Evolutionary conservation across 2,797 vertebrate species (phyloP).

Genomic region (Scolopax bukidnonensis): DNA sequence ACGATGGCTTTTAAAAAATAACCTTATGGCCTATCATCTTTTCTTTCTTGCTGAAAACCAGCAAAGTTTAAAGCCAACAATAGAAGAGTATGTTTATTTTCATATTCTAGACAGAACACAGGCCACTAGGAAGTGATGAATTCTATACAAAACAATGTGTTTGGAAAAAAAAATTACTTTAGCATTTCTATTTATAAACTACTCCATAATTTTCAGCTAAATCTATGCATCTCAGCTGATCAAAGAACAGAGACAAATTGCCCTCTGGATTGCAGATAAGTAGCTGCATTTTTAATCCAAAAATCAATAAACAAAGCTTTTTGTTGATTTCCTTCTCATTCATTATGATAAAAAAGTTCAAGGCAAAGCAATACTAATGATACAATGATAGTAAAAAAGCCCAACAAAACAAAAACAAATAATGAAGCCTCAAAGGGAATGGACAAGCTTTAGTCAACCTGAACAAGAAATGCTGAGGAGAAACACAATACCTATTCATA

Average conservation of each 20-base stretch:
- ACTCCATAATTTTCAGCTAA: neutral
- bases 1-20: neutral
- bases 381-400: neutral
- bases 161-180: neutral
- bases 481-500: slow-evolving; percentile 16
- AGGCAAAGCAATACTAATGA: neutral
- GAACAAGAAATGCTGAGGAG: slow-evolving; percentile 3
- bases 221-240: neutral
- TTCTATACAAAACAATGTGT: neutral
- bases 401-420: neutral
- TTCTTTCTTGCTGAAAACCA: neutral
- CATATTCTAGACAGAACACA: neutral
- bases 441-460: neutral
- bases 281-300: neutral
- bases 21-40: neutral
- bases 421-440: neutral
- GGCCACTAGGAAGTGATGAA: neutral
- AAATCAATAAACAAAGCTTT: neutral
- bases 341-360: neutral
- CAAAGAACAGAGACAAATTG: neutral
- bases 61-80: neutral
- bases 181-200: neutral
- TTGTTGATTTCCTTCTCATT: neutral
- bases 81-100: neutral
- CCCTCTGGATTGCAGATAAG: neutral